Conservation (phyloP, 2,888 invertebrate genomes). For the Syrista parreyssii region DNA sequence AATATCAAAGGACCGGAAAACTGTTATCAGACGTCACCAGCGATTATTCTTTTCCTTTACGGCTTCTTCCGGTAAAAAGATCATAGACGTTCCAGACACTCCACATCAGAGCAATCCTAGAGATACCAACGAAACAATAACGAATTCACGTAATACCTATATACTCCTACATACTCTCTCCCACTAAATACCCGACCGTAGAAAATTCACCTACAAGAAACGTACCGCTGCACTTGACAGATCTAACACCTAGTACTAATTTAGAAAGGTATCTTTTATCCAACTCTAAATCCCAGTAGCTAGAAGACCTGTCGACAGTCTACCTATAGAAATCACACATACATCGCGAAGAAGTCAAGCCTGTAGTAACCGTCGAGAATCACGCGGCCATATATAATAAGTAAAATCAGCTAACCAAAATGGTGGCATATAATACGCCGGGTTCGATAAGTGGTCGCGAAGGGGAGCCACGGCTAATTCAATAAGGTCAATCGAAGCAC, state of each 20-base stretch:
- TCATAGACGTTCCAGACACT: neutral
- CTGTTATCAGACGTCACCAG: neutral
- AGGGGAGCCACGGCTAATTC: constrained; percentile 41
- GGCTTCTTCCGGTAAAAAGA: neutral
- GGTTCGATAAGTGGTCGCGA: constrained; percentile 15
- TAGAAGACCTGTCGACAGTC: neutral
- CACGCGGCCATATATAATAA: neutral
- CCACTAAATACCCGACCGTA: too few relatives aligned
- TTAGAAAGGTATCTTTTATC: neutral
- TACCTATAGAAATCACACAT: neutral
- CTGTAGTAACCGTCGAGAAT: neutral
- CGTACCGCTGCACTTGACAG: neutral
- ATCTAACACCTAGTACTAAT: neutral
- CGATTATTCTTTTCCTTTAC: neutral
- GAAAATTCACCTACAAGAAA: neutral
- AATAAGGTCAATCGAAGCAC: constrained; percentile 45
- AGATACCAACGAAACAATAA: neutral
- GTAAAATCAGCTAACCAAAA: neutral
- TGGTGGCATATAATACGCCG: neutral
- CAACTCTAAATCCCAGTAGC: neutral
- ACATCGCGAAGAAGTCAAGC: neutral
- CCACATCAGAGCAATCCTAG: neutral
- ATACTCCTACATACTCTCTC: too few relatives aligned
- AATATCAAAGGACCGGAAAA: neutral
- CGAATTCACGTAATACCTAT: too few relatives aligned